A percentile compares a stretch with the other conserved stretches of the same genome.
phyloP scores from a whole-genome alignment of 1,140 invertebrate species.

The Zaprionus kolodkinae region DNA sequence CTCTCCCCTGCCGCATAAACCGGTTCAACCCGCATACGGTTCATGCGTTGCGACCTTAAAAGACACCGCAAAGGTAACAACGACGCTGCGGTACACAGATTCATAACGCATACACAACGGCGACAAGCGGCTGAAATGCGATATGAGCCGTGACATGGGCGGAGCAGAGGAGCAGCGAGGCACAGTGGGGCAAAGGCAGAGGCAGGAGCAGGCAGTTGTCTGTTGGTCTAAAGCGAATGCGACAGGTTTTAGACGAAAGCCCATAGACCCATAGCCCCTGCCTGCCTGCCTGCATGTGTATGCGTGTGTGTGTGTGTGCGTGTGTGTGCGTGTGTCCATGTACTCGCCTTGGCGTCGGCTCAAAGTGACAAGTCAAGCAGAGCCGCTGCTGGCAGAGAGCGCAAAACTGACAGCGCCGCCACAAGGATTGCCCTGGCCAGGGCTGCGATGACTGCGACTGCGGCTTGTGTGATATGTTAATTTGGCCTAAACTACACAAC shows the following conservation, averaged over 20 bases:
- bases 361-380: conserved; percentile 72
- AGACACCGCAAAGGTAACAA: neutral
- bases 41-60: neutral
- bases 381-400: conserved; percentile 12
- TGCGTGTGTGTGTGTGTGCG: neutral
- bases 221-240: conserved; percentile 50
- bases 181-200: neutral
- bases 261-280: neutral
- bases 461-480: conserved; percentile 73
- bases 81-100: conserved; percentile 28
- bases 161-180: neutral
- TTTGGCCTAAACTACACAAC: conserved; percentile 70
- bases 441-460: conserved; percentile 31
- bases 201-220: conserved; percentile 10
- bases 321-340: neutral
- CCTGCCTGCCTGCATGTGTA: neutral
- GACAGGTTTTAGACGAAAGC: conserved; percentile 27
- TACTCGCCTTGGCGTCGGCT: conserved; percentile 47
- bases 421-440: conserved; percentile 27
- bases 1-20: neutral
- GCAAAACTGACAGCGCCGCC: conserved; percentile 28
- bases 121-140: conserved; percentile 48
- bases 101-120: conserved; percentile 48
- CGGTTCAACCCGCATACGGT: neutral
- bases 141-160: conserved; percentile 66